These are phyloP conservation scores for Dicranocentrus wangi DNA, from an alignment of 2,888 invertebrate species.

Conservation along the genomic window DNA sequence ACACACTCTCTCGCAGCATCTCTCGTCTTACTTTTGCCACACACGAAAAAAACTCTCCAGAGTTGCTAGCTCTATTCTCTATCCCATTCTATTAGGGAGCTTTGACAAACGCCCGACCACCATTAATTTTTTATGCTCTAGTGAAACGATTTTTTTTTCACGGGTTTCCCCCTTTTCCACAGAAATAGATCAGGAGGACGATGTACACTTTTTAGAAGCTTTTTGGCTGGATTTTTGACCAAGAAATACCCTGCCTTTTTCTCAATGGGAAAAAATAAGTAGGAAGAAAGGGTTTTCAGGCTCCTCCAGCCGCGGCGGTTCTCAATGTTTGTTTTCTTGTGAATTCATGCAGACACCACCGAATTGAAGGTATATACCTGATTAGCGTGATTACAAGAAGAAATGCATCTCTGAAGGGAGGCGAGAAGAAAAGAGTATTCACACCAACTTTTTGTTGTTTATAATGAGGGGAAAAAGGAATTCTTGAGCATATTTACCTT, in stretches of 20 bases:
- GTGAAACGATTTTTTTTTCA: constrained; percentile 18
- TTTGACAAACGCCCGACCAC: constrained; percentile 48
- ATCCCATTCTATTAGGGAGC: constrained; percentile 39
- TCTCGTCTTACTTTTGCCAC: background rate
- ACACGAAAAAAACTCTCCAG: background rate
- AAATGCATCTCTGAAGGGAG: no score
- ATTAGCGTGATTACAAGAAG: background rate
- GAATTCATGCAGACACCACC: background rate
- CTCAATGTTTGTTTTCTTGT: background rate
- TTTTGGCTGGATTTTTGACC: background rate
- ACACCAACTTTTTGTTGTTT: no score
- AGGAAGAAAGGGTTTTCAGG: background rate
- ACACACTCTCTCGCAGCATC: no score
- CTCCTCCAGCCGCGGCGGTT: background rate
- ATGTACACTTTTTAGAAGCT: constrained; percentile 9
- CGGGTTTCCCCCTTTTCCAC: background rate
- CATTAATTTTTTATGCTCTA: constrained; percentile 49
- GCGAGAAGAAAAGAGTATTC: no score
- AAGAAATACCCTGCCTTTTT: constrained; percentile 1
- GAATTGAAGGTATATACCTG: background rate
- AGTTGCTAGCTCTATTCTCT: constrained; percentile 12
- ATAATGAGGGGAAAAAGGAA: background rate
- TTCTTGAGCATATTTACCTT: no score
- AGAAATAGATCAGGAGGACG: constrained; percentile 19
- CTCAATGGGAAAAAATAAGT: constrained; percentile 5